phyloP scores from a whole-genome alignment of 2,797 vertebrate species.

The Petrocephalus schoutedeni region DNA sequence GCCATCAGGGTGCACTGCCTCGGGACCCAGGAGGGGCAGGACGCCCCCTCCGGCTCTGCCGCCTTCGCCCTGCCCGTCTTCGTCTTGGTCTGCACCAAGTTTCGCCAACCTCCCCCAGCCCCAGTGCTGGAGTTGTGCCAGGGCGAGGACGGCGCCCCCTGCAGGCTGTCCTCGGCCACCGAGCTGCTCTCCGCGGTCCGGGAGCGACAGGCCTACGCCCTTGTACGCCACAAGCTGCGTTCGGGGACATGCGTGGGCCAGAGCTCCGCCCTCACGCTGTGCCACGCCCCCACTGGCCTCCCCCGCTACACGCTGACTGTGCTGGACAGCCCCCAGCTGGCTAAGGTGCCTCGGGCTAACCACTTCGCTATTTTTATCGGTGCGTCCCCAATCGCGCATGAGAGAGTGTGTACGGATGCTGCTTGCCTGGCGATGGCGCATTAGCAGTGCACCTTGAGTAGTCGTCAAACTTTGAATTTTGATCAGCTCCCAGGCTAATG shows the following conservation, averaged over 20 bases:
- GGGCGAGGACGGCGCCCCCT: slow-evolving; percentile 61
- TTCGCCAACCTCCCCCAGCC: slow-evolving; percentile 67
- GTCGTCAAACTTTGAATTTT: not conserved
- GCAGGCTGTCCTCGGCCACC: slow-evolving; percentile 58
- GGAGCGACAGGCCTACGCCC: slow-evolving; percentile 80
- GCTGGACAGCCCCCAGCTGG: slow-evolving; percentile 67
- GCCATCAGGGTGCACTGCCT: slow-evolving; percentile 84
- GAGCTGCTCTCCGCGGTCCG: slow-evolving; percentile 71
- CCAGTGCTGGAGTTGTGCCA: slow-evolving; percentile 66
- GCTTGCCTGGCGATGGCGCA: not conserved
- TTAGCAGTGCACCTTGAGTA: not conserved
- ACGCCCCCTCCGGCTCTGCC: slow-evolving; percentile 42
- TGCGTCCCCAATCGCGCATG: slow-evolving; percentile 55
- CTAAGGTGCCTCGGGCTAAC: slow-evolving; percentile 74
- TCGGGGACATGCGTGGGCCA: slow-evolving; percentile 58
- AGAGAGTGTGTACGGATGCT: not conserved
- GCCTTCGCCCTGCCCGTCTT: slow-evolving; percentile 81
- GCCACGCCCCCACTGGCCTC: slow-evolving; percentile 64
- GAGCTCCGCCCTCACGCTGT: slow-evolving; percentile 70
- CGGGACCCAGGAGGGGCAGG: slow-evolving; percentile 46
- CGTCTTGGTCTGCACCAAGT: slow-evolving; percentile 87
- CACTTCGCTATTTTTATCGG: slow-evolving; percentile 93
- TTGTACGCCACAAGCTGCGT: slow-evolving; percentile 78
- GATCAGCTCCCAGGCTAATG: not conserved
- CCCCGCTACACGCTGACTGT: slow-evolving; percentile 86